Conservation (phyloP, 2,888 invertebrate genomes). For the Diarsia dahlii region DNA sequence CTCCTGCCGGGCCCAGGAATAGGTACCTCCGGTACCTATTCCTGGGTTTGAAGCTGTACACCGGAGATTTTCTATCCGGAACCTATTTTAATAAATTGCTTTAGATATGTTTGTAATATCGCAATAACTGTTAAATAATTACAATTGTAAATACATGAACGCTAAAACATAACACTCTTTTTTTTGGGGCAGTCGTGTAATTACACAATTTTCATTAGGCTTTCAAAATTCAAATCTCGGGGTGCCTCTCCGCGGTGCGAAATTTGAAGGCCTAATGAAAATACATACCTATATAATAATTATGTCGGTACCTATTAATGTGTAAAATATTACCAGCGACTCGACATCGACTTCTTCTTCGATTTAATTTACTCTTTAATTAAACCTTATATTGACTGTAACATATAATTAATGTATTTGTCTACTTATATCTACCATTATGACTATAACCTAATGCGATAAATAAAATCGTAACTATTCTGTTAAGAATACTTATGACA, state of each 20-base stretch:
- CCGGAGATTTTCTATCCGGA: neutral
- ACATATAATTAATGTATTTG: neutral
- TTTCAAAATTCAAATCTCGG: no score
- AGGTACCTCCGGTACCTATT: no score
- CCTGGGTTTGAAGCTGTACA: neutral
- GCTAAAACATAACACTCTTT: no score
- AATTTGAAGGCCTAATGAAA: neutral
- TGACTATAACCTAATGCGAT: neutral
- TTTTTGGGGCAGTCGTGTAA: no score
- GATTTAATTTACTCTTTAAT: no score
- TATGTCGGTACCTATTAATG: neutral
- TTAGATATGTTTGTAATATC: neutral
- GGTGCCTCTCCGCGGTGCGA: neutral
- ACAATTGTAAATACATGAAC: neutral
- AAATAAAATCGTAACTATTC: neutral
- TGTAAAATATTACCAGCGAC: neutral
- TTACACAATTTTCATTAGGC: neutral
- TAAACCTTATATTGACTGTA: no score
- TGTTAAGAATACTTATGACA: slow-evolving; percentile 30
- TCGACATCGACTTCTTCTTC: neutral
- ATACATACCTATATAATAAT: neutral
- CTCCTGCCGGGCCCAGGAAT: neutral
- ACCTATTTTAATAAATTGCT: neutral
- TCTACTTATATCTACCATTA: neutral
- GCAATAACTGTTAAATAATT: neutral